These are phyloP conservation scores for Siphlonurus alternatus DNA, from an alignment of 2,888 invertebrate genomes.

Conservation along the genomic window DNA sequence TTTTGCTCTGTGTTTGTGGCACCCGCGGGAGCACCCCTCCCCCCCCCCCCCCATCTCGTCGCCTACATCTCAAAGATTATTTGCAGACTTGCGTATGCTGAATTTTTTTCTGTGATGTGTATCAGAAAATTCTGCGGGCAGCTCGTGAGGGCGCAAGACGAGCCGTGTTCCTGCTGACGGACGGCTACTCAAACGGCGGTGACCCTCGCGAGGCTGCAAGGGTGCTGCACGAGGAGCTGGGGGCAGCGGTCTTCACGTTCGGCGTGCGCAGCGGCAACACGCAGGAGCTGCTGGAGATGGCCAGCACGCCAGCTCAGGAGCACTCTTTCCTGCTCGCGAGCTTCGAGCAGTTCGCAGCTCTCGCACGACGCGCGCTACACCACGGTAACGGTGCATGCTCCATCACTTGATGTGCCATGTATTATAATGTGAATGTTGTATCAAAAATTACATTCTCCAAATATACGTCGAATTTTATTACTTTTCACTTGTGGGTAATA, in stretches of 20 bases:
- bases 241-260: slow-evolving; percentile 30
- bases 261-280: slow-evolving; percentile 48
- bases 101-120: slow-evolving; percentile 11
- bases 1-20: too few relatives aligned
- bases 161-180: slow-evolving; percentile 48
- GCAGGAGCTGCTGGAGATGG: slow-evolving; percentile 41
- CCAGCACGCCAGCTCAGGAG: slow-evolving; percentile 41
- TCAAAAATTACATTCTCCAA: neutral
- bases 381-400: slow-evolving; percentile 32
- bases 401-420: neutral
- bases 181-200: slow-evolving; percentile 52
- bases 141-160: slow-evolving; percentile 32
- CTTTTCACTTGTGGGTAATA: neutral
- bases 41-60: too few relatives aligned
- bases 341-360: slow-evolving; percentile 48
- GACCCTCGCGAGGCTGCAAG: slow-evolving; percentile 43
- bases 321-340: slow-evolving; percentile 47
- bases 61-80: too few relatives aligned
- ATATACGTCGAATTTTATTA: neutral
- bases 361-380: slow-evolving; percentile 47
- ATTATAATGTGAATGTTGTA: neutral
- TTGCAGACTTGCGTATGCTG: too few relatives aligned
- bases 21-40: too few relatives aligned
- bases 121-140: slow-evolving; percentile 30
- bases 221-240: slow-evolving; percentile 26